phyloP scores from a whole-genome alignment of 2,797 vertebrate species.

The Leuciscus waleckii region DNA sequence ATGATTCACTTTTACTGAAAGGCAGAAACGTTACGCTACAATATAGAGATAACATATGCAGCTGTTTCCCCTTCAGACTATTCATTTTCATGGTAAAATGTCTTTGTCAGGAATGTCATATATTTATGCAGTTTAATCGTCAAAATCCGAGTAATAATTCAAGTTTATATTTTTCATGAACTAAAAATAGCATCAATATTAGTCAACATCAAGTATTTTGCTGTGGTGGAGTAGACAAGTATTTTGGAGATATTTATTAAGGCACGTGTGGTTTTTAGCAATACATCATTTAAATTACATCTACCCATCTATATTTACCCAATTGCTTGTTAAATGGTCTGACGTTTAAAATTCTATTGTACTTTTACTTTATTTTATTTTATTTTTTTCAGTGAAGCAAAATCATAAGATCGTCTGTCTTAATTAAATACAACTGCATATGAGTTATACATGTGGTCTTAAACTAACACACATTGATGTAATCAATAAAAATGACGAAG shows the following conservation, averaged over 20 bases:
- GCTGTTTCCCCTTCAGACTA: neutral
- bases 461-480: neutral
- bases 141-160: neutral
- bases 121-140: neutral
- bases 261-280: neutral
- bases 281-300: neutral
- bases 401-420: neutral
- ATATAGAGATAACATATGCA: neutral
- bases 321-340: neutral
- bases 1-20: slow-evolving; percentile 30
- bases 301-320: neutral
- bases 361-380: neutral
- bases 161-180: neutral
- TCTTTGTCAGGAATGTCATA: slow-evolving; percentile 1
- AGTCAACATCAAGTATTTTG: neutral
- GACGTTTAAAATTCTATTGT: neutral
- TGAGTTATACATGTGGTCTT: neutral
- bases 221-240: neutral
- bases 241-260: slow-evolving; percentile 1
- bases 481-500: neutral
- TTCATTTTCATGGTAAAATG: neutral
- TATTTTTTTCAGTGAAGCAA: neutral
- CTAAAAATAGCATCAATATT: neutral
- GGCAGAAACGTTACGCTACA: neutral
- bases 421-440: neutral